phyloP scores from a whole-genome alignment of 1,140 invertebrate genomes.

The Onthophagus taurus region DNA sequence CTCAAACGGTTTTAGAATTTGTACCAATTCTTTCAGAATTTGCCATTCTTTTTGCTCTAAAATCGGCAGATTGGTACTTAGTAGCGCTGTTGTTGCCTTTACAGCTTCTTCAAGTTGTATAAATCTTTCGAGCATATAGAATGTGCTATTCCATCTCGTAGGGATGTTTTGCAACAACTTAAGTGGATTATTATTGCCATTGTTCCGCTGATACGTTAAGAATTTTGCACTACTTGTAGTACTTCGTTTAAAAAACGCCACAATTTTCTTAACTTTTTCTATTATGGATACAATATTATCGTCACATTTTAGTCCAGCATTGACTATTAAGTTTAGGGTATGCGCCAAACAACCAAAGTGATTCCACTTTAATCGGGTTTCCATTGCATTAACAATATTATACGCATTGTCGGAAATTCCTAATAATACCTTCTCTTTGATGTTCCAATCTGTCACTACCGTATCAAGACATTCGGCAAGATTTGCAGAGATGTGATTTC shows the following conservation, averaged over 20 bases:
- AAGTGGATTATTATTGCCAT: conserved; percentile 1
- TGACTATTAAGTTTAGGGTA: conserved; percentile 22
- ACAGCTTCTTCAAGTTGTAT: conserved; percentile 20
- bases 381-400: conserved; percentile 23
- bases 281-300: conserved; percentile 7
- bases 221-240: conserved; percentile 21
- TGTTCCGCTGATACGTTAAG: conserved; percentile 12
- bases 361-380: conserved; percentile 17
- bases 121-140: conserved; percentile 32
- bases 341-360: conserved; percentile 26
- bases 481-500: conserved; percentile 14
- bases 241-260: conserved; percentile 27
- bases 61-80: conserved; percentile 1
- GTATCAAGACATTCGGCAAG: conserved; percentile 13
- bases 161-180: conserved; percentile 25
- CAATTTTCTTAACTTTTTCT: conserved; percentile 24
- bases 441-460: conserved; percentile 17
- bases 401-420: conserved; percentile 22
- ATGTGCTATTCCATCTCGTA: conserved; percentile 32
- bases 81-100: not conserved
- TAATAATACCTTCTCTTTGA: conserved; percentile 19
- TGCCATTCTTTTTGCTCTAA: conserved; percentile 5
- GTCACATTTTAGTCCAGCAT: conserved; percentile 14
- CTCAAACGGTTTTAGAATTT: conserved; percentile 11
- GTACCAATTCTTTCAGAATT: conserved; percentile 1